Evolutionary conservation across 2,888 invertebrate species (phyloP).

Genomic region (Oeneis ivallda): DNA sequence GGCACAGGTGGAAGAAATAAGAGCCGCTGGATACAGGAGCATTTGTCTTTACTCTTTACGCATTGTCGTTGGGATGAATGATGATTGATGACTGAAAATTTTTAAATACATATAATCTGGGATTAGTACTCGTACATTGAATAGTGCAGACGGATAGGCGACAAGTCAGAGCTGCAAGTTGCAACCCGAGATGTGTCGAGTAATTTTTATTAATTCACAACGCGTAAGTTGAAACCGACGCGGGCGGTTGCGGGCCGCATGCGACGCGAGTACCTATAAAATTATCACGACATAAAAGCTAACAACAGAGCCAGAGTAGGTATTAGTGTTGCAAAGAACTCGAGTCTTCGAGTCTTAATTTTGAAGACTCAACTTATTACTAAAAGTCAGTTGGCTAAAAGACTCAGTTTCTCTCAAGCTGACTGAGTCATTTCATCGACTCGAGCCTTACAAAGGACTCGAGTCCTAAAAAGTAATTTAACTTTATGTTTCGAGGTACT

Average conservation of each 20-base stretch:
- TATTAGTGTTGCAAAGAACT: no score
- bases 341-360: no score
- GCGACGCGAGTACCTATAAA: not conserved
- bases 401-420: no score
- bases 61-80: no score
- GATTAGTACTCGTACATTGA: not conserved
- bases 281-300: no score
- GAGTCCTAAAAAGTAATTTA: slow-evolving; percentile 19
- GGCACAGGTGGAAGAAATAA: not conserved
- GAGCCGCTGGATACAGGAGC: no score
- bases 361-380: no score
- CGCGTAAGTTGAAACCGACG: slow-evolving; percentile 58
- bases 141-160: slow-evolving; percentile 34
- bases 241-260: slow-evolving; percentile 47
- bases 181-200: slow-evolving; percentile 31
- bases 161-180: slow-evolving; percentile 22
- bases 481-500: slow-evolving; percentile 13
- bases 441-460: slow-evolving; percentile 29
- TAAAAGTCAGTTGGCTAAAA: no score
- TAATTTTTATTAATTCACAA: slow-evolving; percentile 55
- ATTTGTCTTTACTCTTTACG: no score
- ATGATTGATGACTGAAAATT: no score
- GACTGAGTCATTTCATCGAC: slow-evolving; percentile 41
- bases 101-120: no score
- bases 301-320: no score